phyloP scores from a whole-genome alignment of 2,113 vertebrate species.

The Gallinago paraguaiae region DNA sequence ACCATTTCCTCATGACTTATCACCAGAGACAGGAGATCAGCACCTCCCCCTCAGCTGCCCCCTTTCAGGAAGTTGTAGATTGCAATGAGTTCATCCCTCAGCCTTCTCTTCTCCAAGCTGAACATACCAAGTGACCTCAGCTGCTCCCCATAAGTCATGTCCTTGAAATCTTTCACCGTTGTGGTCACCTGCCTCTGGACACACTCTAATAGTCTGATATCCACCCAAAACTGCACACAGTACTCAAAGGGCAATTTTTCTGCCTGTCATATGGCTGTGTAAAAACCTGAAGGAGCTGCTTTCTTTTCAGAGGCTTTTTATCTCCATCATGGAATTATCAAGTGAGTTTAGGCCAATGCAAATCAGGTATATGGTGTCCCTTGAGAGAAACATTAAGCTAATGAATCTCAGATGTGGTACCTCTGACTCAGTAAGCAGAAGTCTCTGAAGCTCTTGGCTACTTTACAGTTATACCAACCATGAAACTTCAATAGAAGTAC shows the following conservation, averaged over 20 bases:
- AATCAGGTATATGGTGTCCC: background rate
- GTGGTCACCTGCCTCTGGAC: background rate
- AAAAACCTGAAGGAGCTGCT: background rate
- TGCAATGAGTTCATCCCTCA: background rate
- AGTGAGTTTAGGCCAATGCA: background rate
- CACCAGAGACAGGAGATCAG: background rate
- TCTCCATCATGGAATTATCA: background rate
- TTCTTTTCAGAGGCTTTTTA: background rate
- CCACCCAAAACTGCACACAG: background rate
- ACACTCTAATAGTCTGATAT: background rate
- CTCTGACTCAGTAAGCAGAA: background rate
- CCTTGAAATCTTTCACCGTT: background rate
- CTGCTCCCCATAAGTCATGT: background rate
- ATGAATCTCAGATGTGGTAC: background rate
- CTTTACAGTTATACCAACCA: background rate
- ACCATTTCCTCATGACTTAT: background rate
- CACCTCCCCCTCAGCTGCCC: background rate
- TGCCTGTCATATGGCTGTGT: background rate
- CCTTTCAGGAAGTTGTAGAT: background rate
- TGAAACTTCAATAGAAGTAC: background rate
- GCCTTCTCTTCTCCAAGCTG: background rate
- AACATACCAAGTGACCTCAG: background rate
- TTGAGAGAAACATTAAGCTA: background rate
- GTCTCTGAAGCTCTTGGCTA: background rate
- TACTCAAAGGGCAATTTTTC: background rate